Percentiles rank a stretch among this genome's conserved stretches.
Evolutionary conservation across 2,113 vertebrate species (phyloP).

Genomic region (Motacilla alba): DNA sequence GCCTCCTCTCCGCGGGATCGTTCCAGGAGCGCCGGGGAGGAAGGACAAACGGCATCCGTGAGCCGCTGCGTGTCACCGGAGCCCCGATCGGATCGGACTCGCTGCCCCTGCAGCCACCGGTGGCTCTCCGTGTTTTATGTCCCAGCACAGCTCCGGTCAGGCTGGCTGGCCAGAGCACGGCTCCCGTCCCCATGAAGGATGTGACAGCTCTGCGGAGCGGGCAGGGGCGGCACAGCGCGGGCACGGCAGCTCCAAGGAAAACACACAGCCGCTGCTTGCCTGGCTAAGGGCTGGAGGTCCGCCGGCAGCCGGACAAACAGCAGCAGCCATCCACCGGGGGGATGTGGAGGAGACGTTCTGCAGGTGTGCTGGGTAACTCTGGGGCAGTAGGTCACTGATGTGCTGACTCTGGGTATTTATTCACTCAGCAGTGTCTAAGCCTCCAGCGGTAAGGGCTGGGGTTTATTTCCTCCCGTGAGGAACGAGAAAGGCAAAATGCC

Average conservation of each 20-base stretch:
- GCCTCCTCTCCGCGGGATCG: too few relatives aligned
- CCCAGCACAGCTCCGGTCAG: too few relatives aligned
- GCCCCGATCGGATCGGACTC: too few relatives aligned
- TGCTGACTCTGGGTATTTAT: slow-evolving; percentile 45
- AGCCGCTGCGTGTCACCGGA: too few relatives aligned
- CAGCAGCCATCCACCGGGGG: slow-evolving; percentile 42
- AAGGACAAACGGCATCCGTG: too few relatives aligned
- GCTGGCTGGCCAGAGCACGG: too few relatives aligned
- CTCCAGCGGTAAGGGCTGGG: background rate
- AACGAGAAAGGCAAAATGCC: slow-evolving; percentile 26
- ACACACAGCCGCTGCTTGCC: background rate
- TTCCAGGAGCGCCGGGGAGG: too few relatives aligned
- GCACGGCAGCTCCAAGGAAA: background rate
- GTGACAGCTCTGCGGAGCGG: too few relatives aligned
- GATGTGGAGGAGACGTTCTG: slow-evolving; percentile 9
- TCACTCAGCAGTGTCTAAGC: background rate
- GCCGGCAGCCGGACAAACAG: background rate
- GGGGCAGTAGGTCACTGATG: background rate
- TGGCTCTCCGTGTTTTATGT: too few relatives aligned
- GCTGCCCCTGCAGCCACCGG: too few relatives aligned
- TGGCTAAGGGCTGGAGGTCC: background rate
- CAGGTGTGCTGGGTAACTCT: slow-evolving; percentile 51
- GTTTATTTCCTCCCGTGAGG: background rate
- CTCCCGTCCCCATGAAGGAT: too few relatives aligned
- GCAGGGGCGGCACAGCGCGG: too few relatives aligned